A percentile compares a stretch with the other conserved stretches of the same genome.
Evolutionary conservation across 1,140 invertebrate genomes (phyloP).

Genomic region (Dendrolimus punctatus): DNA sequence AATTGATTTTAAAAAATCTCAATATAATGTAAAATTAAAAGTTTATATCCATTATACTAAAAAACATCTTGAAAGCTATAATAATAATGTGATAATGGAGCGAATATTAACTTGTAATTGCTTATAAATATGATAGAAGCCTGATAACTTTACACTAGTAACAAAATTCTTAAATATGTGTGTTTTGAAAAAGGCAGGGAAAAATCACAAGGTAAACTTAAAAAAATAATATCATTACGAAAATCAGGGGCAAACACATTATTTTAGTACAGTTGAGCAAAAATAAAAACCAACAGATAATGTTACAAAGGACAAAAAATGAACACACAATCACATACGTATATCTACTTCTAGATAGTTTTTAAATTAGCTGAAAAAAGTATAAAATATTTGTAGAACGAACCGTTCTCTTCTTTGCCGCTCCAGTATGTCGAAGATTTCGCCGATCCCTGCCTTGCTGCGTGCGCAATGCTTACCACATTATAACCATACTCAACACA

Average conservation of each 20-base stretch:
- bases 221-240: background rate
- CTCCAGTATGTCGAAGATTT: conserved; percentile 62
- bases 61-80: too few species aligned
- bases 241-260: background rate
- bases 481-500: conserved; percentile 13
- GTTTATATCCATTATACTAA: too few species aligned
- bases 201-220: too few species aligned
- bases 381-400: conserved; percentile 33
- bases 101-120: too few species aligned
- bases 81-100: too few species aligned
- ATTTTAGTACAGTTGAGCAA: background rate
- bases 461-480: conserved; percentile 58
- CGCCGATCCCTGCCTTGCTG: conserved; percentile 62
- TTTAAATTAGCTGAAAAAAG: conserved; percentile 25
- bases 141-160: too few species aligned
- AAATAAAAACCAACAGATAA: conserved; percentile 36
- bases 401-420: conserved; percentile 66
- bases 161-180: too few species aligned
- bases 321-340: conserved; percentile 55
- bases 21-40: too few species aligned
- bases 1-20: background rate
- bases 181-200: too few species aligned
- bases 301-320: conserved; percentile 31
- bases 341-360: conserved; percentile 43
- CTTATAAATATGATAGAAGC: too few species aligned